Conservation (phyloP, 1,140 invertebrate species). For the Drosophila lowei region DNA sequence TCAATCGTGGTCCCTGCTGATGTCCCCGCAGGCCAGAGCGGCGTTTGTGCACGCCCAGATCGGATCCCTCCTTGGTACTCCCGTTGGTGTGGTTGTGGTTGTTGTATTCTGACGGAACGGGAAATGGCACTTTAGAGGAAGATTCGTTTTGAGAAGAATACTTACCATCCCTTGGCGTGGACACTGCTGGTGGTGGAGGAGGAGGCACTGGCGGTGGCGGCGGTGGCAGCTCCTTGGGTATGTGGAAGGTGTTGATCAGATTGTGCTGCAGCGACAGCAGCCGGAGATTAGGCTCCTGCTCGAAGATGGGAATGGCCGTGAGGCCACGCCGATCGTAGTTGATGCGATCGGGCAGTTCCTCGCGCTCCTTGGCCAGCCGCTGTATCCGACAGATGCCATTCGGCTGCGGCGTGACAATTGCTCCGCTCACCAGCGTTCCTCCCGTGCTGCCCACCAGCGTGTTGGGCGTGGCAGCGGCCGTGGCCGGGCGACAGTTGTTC, state of each 20-base stretch:
- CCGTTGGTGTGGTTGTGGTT: conserved; percentile 20
- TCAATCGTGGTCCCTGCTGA: conserved; percentile 35
- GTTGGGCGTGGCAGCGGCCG: conserved; percentile 46
- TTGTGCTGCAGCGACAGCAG: conserved; percentile 96
- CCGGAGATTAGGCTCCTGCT: conserved; percentile 90
- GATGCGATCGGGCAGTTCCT: conserved; percentile 90
- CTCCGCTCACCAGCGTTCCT: conserved; percentile 72
- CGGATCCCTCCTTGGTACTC: conserved; percentile 18
- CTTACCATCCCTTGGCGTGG: conserved; percentile 49
- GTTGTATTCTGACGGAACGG: conserved; percentile 6
- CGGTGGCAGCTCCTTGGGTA: conserved; percentile 76
- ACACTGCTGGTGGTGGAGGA: conserved; percentile 5
- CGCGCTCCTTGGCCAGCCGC: conserved; percentile 87
- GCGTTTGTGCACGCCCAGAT: conserved; percentile 7
- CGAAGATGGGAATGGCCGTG: conserved; percentile 90
- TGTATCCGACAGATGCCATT: conserved; percentile 85
- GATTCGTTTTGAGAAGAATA: background rate
- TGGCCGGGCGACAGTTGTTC: conserved; percentile 62
- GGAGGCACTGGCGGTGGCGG: conserved; percentile 27
- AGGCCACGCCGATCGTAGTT: conserved; percentile 90
- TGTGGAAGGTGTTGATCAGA: conserved; percentile 89
- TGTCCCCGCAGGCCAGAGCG: conserved; percentile 45
- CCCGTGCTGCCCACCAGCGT: conserved; percentile 68
- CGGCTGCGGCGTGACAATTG: conserved; percentile 71
- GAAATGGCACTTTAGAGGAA: background rate